phyloP scores from a whole-genome alignment of 2,113 vertebrate species.

The Myotis lucifugus region DNA sequence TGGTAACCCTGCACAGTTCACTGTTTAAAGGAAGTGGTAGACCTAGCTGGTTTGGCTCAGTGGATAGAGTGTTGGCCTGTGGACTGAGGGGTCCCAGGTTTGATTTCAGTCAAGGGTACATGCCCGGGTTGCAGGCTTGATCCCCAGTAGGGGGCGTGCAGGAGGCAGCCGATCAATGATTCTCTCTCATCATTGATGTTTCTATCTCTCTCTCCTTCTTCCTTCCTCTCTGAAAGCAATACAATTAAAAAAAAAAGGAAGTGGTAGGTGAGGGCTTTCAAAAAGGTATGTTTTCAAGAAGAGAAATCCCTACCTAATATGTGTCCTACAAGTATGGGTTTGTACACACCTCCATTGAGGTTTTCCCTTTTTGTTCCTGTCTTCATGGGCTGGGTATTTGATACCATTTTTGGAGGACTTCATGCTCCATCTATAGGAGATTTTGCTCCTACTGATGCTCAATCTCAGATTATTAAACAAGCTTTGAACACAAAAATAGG shows the following conservation, averaged over 20 bases:
- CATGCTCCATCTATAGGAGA: not conserved
- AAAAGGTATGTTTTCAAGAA: not conserved
- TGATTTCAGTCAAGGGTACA: too few species aligned
- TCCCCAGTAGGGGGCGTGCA: too few species aligned
- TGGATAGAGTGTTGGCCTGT: too few species aligned
- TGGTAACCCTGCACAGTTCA: not conserved
- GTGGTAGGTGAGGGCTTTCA: not conserved
- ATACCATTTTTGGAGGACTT: not conserved
- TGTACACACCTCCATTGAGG: not conserved
- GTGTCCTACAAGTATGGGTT: not conserved
- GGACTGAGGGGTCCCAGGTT: too few species aligned
- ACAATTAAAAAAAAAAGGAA: not conserved
- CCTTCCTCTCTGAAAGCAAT: too few species aligned
- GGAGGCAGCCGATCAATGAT: too few species aligned
- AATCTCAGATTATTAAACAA: not conserved
- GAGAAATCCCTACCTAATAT: not conserved
- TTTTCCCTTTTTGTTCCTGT: not conserved
- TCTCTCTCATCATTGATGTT: too few species aligned
- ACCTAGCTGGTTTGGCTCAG: too few species aligned
- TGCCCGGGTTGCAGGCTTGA: too few species aligned
- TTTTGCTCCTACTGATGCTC: not conserved
- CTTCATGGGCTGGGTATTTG: not conserved
- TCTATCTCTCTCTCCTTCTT: too few species aligned
- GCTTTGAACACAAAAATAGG: not conserved
- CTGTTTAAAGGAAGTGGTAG: not conserved